A percentile compares a stretch with the other conserved stretches of the same genome.
phyloP scores from a whole-genome alignment of 1,140 invertebrate genomes.

The Brachionus angularis region DNA sequence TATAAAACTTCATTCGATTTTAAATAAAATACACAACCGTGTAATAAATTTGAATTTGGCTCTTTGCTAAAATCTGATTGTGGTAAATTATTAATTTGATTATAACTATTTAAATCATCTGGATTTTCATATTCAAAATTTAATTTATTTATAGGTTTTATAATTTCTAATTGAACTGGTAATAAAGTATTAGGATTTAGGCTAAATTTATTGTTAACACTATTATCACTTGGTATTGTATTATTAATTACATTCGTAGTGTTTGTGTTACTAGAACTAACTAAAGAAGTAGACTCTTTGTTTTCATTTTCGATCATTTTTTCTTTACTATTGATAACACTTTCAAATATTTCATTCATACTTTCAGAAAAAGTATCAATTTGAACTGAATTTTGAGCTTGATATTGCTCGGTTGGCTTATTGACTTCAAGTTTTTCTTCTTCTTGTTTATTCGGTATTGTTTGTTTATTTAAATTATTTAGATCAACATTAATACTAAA shows the following conservation, averaged over 20 bases:
- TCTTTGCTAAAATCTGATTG: not conserved
- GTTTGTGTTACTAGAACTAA: too few relatives aligned
- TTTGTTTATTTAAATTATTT: not conserved
- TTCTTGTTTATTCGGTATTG: not conserved
- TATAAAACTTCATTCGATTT: conserved; percentile 14
- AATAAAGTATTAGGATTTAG: too few relatives aligned
- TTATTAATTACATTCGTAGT: too few relatives aligned
- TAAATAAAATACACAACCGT: conserved; percentile 17
- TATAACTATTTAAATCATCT: not conserved
- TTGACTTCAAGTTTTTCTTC: not conserved
- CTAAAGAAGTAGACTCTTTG: conserved; percentile 10
- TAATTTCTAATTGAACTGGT: too few relatives aligned
- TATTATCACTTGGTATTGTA: too few relatives aligned
- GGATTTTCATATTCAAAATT: too few relatives aligned
- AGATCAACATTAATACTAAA: not conserved
- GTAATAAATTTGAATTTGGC: not conserved
- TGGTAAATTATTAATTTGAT: not conserved
- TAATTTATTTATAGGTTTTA: too few relatives aligned
- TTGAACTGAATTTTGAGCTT: not conserved
- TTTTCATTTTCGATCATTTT: not conserved
- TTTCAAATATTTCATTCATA: conserved; percentile 43
- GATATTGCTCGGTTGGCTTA: not conserved
- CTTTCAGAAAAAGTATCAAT: conserved; percentile 7
- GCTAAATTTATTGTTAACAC: too few relatives aligned
- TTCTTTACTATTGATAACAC: conserved; percentile 14